Evolutionary conservation across 2,797 vertebrate genomes (phyloP), one percentile per base, ranked within the genome.

Genomic region (Eutrigla gurnardus): DNA sequence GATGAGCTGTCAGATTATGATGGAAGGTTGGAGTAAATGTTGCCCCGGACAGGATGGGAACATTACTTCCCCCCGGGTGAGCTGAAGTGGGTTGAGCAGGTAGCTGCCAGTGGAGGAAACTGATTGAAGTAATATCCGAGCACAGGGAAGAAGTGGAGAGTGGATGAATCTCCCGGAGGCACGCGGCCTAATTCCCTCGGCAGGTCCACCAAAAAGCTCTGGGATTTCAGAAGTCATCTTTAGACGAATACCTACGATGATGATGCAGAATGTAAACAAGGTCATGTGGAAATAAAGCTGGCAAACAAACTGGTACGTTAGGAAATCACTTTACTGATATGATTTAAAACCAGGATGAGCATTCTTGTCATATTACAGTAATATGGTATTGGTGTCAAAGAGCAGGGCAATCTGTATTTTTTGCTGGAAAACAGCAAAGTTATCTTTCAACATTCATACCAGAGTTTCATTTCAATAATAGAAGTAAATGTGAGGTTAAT

Each of bases 1-100:
- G 47, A 80, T 15, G 65, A 76, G 47, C 66, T 77, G 74, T 73
- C 86, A 67, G 71, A 40, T 50, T 72, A 39, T 60, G 63, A 81
- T 61, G 69, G 68, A 84, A 36, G 69, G 69, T 18, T n/a, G 62
- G 63, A 73, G 54, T 73, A 70, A 85, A 85, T 81, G 68, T 66
- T 77, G 57, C 61, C 52, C 17, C 78, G 59, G 60, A 40, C 17
- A 11, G n/a, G 49, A 6, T 47, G 58, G 60, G n/a, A 65, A n/a
- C 64, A 71, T 73, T 7, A 1, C 49, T 46, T 17, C 37, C 65
- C 58, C 55, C 57, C 13, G 45, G 25, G 65, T 15, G 7, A 60
- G 35, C 6, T 40, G 36, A 77, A 73, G 62, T 39, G 69, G 73
- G 70, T 52, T 43, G 58, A 40, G 45, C 70, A 8, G 58, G 60